Evolutionary conservation across 2,113 vertebrate genomes (phyloP), one percentile per base, ranked within the genome.

Genomic region (Embiotoca jacksoni): DNA sequence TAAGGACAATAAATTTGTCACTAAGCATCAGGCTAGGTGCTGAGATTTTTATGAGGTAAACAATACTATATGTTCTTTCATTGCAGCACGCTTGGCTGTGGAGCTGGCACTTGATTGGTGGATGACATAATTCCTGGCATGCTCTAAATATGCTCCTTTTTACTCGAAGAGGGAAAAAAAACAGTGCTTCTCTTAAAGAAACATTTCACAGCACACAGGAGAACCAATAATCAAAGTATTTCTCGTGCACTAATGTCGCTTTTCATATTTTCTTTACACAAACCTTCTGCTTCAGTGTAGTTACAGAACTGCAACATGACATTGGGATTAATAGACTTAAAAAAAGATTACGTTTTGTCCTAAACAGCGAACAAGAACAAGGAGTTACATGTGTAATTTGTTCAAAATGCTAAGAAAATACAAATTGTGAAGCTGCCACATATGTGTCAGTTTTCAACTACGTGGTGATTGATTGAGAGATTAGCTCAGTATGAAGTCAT

Each of bases 61-160:
- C 96, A 96, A 95, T 96, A 96, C 95, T 96, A 95, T 94, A 95
- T 95, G 94, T 96, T 96, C 95, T 91, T 96, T 93, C 95, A 90
- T 90, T 94, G 93, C 91, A 94, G 93, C 95, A 92, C 94, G 95
- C 1, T 94, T 95, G 95, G 95, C 95, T 90, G 85, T 93, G 89
- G 93, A 93, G 89, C 90, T 96, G 96, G 96, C 96, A 92, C 92
- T 89, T 77, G 88, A 89, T 85, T 89, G 35, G 87, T 93, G 90
- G 92, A 92, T 98, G 97, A 99, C 96, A 96, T 98, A 95, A 97
- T 97, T 93, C 93, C 96, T 98, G 97, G 97, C 97, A 95, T 92
- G 87, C 89, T 84, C 80, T 93, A 95, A 95, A 96, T 95, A 94
- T 94, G 86, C 90, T 94, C 91, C 92, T 93, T 94, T 93, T 94